These are phyloP conservation scores for Cantharis rufa DNA, from an alignment of 2,888 invertebrate species.

Conservation along the genomic window DNA sequence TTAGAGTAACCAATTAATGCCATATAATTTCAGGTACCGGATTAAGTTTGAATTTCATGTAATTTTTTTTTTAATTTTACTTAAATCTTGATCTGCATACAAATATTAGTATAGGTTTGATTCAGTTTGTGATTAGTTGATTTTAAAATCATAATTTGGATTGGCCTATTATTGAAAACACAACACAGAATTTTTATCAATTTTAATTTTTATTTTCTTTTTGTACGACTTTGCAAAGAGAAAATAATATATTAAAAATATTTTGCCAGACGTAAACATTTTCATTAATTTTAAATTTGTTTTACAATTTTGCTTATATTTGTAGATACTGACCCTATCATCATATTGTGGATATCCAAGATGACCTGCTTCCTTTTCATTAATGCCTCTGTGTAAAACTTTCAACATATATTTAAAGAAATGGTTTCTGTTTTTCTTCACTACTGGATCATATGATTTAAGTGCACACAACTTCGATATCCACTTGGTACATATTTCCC, in stretches of 20 bases:
- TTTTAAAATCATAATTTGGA: not conserved
- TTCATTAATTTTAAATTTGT: not conserved
- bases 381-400: conserved; percentile 47
- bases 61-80: too few relatives aligned
- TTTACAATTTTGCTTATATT: conserved; percentile 6
- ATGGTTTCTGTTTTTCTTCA: conserved; percentile 60
- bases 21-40: too few relatives aligned
- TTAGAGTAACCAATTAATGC: too few relatives aligned
- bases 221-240: too few relatives aligned
- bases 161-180: not conserved
- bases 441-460: conserved; percentile 54
- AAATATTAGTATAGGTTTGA: too few relatives aligned
- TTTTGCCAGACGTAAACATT: too few relatives aligned
- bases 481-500: conserved; percentile 56
- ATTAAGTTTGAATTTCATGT: too few relatives aligned
- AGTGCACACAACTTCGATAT: conserved; percentile 54
- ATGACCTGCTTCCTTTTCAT: conserved; percentile 36
- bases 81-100: too few relatives aligned
- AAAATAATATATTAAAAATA: too few relatives aligned
- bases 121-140: not conserved
- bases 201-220: too few relatives aligned
- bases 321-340: conserved; percentile 30
- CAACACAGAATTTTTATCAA: not conserved
- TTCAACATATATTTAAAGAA: conserved; percentile 61
- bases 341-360: conserved; percentile 43